A percentile compares a stretch with the other conserved stretches of the same genome.
Conservation (phyloP, 2,888 invertebrate species). For the Andricus curvator region DNA sequence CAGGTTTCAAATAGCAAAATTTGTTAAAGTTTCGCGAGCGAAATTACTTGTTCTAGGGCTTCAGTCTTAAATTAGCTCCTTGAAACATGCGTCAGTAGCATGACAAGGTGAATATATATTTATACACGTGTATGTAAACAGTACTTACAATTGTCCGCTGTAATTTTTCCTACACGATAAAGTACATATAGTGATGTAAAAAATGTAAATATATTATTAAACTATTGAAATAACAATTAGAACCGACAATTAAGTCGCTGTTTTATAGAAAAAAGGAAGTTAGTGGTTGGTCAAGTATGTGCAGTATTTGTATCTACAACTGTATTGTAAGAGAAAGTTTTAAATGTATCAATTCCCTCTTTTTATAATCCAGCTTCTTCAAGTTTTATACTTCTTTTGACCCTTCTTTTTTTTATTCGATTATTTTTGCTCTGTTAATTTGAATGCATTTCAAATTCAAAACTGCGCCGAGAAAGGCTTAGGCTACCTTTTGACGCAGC, state of each 20-base stretch:
- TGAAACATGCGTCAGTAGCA: slow-evolving; percentile 7
- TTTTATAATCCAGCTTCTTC: background rate
- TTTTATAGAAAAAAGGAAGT: background rate
- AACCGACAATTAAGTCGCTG: background rate
- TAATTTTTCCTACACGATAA: slow-evolving; percentile 32
- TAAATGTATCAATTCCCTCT: background rate
- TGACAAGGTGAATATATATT: slow-evolving; percentile 23
- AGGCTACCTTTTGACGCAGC: no score
- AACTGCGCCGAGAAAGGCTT: no score
- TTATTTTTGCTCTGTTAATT: background rate
- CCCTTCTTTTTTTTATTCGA: background rate
- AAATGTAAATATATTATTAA: slow-evolving; percentile 73
- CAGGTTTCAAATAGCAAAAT: background rate
- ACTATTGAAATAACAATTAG: slow-evolving; percentile 63
- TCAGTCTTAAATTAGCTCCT: background rate
- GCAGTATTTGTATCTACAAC: background rate
- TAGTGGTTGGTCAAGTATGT: background rate
- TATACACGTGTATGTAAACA: slow-evolving; percentile 24
- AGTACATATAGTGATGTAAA: slow-evolving; percentile 68
- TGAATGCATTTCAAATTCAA: background rate
- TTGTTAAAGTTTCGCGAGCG: background rate
- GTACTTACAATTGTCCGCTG: slow-evolving; percentile 36
- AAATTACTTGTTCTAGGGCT: background rate
- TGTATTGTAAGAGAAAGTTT: background rate
- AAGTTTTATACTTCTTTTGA: background rate